These are phyloP conservation scores for Centropus unirufus DNA, from an alignment of 2,113 vertebrate species.

Conservation along the genomic window DNA sequence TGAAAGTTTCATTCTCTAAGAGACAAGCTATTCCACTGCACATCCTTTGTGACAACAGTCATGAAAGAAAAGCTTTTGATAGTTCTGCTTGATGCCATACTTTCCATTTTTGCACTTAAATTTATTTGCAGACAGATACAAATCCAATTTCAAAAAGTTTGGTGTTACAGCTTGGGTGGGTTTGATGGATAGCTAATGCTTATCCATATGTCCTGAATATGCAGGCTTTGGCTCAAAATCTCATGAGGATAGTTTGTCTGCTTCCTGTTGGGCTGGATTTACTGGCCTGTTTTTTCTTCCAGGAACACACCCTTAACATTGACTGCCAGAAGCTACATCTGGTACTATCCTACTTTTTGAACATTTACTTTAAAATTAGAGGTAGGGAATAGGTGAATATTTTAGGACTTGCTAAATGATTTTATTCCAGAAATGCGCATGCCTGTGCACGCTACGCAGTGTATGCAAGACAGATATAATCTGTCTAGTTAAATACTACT, in stretches of 20 bases:
- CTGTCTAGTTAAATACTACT: not conserved
- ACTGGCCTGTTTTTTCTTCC: constrained; percentile 11
- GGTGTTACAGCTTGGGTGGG: constrained; percentile 25
- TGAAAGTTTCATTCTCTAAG: constrained; percentile 11
- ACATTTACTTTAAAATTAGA: constrained; percentile 49
- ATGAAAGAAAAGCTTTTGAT: not conserved
- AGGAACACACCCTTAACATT: constrained; percentile 38
- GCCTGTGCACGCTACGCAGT: not conserved
- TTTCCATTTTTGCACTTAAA: not conserved
- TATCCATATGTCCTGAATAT: constrained; percentile 36
- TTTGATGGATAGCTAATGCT: constrained; percentile 3
- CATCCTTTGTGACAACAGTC: not conserved
- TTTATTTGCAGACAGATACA: not conserved
- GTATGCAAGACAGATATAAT: not conserved
- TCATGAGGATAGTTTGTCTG: constrained; percentile 23
- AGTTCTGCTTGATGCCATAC: not conserved
- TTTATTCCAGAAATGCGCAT: constrained; percentile 17
- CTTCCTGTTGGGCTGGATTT: constrained; percentile 41
- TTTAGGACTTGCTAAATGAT: constrained; percentile 36
- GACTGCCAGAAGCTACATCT: constrained; percentile 65
- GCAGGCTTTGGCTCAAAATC: constrained; percentile 41
- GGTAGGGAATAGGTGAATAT: not conserved
- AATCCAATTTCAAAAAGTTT: constrained; percentile 25
- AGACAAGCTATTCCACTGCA: not conserved
- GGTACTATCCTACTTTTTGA: constrained; percentile 34